Conservation (phyloP, 2,888 invertebrate genomes). For the Meiosimyza decipiens region DNA sequence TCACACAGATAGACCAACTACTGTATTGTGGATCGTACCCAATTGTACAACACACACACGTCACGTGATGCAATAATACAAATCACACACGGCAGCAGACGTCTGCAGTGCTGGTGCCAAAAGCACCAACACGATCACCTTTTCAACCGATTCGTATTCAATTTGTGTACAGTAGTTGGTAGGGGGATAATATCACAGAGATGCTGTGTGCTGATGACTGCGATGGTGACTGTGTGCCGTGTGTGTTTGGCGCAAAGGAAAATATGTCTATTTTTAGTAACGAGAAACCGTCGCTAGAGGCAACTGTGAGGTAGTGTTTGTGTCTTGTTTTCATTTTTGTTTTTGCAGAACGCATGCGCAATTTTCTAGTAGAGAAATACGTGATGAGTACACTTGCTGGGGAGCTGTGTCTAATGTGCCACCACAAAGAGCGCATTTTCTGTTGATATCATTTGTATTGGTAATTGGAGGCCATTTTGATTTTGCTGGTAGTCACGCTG, state of each 20-base stretch:
- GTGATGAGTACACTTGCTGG: no score
- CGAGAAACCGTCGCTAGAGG: background rate
- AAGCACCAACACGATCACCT: no score
- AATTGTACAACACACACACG: slow-evolving; percentile 9
- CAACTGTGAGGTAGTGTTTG: background rate
- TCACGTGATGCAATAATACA: slow-evolving; percentile 22
- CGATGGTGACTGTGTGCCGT: slow-evolving; percentile 3
- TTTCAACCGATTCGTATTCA: no score
- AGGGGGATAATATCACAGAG: slow-evolving; percentile 13
- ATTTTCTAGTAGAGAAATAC: background rate
- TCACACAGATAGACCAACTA: background rate
- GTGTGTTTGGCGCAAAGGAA: slow-evolving; percentile 20
- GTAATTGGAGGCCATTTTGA: slow-evolving; percentile 33
- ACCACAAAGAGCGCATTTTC: background rate
- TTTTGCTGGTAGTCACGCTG: background rate
- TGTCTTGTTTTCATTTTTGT: slow-evolving; percentile 11
- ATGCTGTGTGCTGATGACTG: slow-evolving; percentile 4
- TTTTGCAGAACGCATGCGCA: slow-evolving; percentile 31
- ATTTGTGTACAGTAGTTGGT: background rate
- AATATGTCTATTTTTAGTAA: slow-evolving; percentile 27
- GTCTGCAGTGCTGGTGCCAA: background rate
- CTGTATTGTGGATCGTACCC: background rate
- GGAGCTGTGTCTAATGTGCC: no score
- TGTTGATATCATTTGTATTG: background rate
- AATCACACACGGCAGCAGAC: background rate